Percentiles rank a stretch among this genome's conserved stretches.
Conservation (phyloP, 2,113 vertebrate species). For the Pampusana beccarii region DNA sequence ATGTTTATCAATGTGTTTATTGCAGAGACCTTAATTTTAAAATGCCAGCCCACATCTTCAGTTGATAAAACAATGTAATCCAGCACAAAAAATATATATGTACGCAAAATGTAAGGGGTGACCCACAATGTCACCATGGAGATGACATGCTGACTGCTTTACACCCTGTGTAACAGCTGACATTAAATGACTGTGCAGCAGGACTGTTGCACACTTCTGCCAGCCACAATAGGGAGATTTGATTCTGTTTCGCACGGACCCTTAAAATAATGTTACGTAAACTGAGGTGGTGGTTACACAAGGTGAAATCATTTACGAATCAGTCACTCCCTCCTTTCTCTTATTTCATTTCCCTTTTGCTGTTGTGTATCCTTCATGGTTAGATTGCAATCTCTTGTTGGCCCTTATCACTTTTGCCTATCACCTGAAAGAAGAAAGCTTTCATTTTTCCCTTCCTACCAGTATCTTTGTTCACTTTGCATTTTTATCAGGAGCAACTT, state of each 20-base stretch:
- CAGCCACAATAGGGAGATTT: background rate
- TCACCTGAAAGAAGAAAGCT: background rate
- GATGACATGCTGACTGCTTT: background rate
- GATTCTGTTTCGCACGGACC: background rate
- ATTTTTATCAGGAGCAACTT: background rate
- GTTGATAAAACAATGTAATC: background rate
- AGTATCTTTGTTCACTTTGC: background rate
- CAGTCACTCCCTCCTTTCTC: background rate
- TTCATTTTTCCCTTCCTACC: background rate
- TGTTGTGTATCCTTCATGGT: background rate
- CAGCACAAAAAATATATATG: background rate
- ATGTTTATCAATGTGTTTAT: accelerated
- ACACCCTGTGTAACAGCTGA: background rate
- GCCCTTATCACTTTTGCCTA: background rate
- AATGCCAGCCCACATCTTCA: background rate
- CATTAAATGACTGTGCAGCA: accelerated
- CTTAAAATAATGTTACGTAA: background rate
- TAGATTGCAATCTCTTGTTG: background rate
- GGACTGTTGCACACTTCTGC: background rate
- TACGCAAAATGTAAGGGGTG: background rate
- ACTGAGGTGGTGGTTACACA: background rate
- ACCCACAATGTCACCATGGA: background rate
- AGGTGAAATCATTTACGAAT: background rate
- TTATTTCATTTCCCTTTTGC: constrained; percentile 1
- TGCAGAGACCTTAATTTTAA: background rate